phyloP scores from a whole-genome alignment of 2,797 vertebrate species.

The Microhierax caerulescens region DNA sequence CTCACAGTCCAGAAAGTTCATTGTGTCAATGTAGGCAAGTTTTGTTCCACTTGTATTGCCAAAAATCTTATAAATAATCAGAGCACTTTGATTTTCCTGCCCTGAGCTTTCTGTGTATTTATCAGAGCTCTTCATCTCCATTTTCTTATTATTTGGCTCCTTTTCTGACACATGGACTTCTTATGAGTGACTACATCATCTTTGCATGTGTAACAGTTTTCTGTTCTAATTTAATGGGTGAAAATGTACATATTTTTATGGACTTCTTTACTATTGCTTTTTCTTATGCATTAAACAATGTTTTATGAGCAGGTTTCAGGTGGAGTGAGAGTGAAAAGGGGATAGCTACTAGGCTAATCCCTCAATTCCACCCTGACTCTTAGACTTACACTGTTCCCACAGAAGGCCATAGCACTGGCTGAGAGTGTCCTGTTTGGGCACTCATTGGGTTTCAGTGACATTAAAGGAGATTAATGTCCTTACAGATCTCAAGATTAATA shows the following conservation, averaged over 20 bases:
- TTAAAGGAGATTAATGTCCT: not conserved
- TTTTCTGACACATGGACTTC: not conserved
- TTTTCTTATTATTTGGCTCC: not conserved
- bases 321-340: not conserved
- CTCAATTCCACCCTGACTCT: not conserved
- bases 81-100: not conserved
- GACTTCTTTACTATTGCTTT: not conserved
- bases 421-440: not conserved
- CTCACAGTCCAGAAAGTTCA: not conserved
- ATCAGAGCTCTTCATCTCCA: not conserved
- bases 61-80: not conserved
- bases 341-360: not conserved
- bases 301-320: not conserved
- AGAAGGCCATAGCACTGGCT: fast-evolving
- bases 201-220: not conserved
- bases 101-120: not conserved
- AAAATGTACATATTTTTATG: not conserved
- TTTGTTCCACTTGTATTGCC: not conserved
- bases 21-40: not conserved
- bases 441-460: not conserved
- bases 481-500: not conserved
- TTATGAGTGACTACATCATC: not conserved
- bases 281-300: not conserved
- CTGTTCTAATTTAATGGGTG: not conserved
- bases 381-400: not conserved